Evolutionary conservation across 2,797 vertebrate genomes (phyloP).

Genomic region (Eleutherodactylus coqui): DNA sequence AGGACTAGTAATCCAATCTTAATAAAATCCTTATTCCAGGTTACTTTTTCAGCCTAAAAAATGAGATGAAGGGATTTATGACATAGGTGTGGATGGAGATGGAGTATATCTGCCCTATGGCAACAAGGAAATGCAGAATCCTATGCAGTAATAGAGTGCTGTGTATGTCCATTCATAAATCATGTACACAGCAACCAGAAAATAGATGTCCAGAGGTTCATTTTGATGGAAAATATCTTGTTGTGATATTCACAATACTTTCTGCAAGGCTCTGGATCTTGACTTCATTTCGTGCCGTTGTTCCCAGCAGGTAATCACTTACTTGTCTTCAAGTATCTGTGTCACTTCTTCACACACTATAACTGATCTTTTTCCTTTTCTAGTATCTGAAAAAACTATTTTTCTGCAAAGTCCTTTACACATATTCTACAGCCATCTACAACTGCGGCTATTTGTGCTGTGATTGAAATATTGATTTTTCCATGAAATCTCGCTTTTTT

Average conservation of each 20-base stretch:
- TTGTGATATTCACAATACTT: slow-evolving; percentile 24
- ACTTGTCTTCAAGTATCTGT: slow-evolving; percentile 40
- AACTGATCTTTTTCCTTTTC: slow-evolving; percentile 37
- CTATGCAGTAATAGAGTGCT: slow-evolving; percentile 21
- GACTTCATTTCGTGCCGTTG: slow-evolving; percentile 36
- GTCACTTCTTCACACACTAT: slow-evolving; percentile 35
- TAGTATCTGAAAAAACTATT: slow-evolving; percentile 31
- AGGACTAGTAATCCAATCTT: too few relatives aligned
- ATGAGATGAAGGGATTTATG: slow-evolving; percentile 2
- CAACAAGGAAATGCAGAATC: slow-evolving; percentile 6
- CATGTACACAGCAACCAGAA: slow-evolving; percentile 26
- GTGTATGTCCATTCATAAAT: slow-evolving; percentile 35
- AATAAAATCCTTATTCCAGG: not conserved
- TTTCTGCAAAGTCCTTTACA: slow-evolving; percentile 20
- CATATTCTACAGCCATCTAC: slow-evolving; percentile 10
- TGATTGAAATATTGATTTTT: slow-evolving; percentile 46
- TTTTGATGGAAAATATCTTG: slow-evolving; percentile 39
- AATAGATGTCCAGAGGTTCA: slow-evolving; percentile 47
- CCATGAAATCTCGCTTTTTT: not conserved
- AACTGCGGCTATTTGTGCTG: slow-evolving; percentile 5
- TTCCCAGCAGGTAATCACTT: slow-evolving; percentile 45
- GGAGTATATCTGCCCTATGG: slow-evolving; percentile 16
- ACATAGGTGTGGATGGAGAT: not conserved
- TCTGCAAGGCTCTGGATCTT: slow-evolving; percentile 12
- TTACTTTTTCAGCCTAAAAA: not conserved